Percentiles rank a stretch among this genome's conserved stretches.
These are phyloP conservation scores for Rhinopithecus roxellana DNA, from an alignment of 2,113 vertebrate genomes.

Conservation along the genomic window DNA sequence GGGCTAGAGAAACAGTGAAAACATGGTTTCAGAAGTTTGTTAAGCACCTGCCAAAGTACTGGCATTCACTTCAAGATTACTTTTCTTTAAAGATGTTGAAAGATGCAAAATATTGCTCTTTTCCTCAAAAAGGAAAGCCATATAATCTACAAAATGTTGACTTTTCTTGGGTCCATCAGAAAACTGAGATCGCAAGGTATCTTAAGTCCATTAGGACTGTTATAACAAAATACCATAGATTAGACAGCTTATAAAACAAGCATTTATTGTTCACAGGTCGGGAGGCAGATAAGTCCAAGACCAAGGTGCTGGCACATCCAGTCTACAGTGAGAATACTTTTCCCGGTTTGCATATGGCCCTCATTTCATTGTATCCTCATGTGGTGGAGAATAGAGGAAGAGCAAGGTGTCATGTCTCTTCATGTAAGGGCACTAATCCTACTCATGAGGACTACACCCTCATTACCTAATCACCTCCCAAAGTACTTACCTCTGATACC, in stretches of 20 bases:
- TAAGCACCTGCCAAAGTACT: not conserved
- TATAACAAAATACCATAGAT: not conserved
- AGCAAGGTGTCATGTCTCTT: not conserved
- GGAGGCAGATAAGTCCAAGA: not conserved
- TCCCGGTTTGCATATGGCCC: not conserved
- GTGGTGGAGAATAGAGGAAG: not conserved
- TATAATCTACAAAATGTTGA: not conserved
- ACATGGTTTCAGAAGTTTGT: not conserved
- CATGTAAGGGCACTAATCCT: not conserved
- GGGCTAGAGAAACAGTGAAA: not conserved
- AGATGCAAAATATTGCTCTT: not conserved
- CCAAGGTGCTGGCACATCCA: not conserved
- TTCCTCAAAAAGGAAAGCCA: not conserved
- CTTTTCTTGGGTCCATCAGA: not conserved
- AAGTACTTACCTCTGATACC: not conserved
- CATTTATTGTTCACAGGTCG: not conserved
- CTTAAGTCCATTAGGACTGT: not conserved
- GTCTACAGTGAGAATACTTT: no score
- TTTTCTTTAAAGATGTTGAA: conserved; percentile 22
- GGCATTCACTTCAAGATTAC: not conserved
- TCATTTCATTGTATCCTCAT: not conserved
- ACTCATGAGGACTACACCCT: not conserved
- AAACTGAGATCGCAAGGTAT: not conserved
- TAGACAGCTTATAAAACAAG: not conserved
- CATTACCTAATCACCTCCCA: not conserved